These are phyloP conservation scores for Coleophora flavipennella DNA, from an alignment of 2,888 invertebrate species.

Conservation along the genomic window DNA sequence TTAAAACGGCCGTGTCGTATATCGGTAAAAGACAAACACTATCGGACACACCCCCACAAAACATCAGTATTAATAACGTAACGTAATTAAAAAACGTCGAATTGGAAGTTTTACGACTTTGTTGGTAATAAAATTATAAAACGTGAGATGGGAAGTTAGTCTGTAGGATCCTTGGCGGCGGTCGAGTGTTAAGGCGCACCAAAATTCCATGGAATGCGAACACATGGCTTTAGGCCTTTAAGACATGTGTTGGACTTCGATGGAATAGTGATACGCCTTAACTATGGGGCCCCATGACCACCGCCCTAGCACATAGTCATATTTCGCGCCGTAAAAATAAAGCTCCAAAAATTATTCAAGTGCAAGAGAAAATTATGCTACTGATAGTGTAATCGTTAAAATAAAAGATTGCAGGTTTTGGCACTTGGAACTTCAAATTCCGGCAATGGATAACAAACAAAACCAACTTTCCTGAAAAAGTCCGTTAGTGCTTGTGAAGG, in stretches of 20 bases:
- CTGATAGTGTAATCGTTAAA: neutral
- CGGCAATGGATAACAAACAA: constrained; percentile 41
- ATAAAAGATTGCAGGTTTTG: neutral
- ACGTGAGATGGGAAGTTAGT: constrained; percentile 40
- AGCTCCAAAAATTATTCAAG: constrained; percentile 24
- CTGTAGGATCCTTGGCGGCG: constrained; percentile 54
- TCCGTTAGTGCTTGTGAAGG: constrained; percentile 50
- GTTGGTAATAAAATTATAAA: constrained; percentile 31
- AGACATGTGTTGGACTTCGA: constrained; percentile 52
- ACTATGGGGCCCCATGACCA: constrained; percentile 57
- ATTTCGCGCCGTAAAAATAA: constrained; percentile 30
- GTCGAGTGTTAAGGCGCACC: constrained; percentile 45
- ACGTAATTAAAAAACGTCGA: constrained; percentile 46
- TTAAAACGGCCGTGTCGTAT: constrained; percentile 30
- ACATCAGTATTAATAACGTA: constrained; percentile 37
- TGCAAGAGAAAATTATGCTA: neutral
- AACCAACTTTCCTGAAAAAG: constrained; percentile 39
- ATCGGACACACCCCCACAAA: constrained; percentile 56
- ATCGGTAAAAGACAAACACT: constrained; percentile 56
- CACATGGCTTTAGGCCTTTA: constrained; percentile 69
- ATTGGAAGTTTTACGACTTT: constrained; percentile 41
- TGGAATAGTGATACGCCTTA: constrained; percentile 44
- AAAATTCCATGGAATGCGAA: constrained; percentile 52
- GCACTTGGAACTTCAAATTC: constrained; percentile 36
- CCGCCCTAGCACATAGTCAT: constrained; percentile 48